Conservation (phyloP, 2,113 vertebrate genomes). For the Dolichotis patagonum region DNA sequence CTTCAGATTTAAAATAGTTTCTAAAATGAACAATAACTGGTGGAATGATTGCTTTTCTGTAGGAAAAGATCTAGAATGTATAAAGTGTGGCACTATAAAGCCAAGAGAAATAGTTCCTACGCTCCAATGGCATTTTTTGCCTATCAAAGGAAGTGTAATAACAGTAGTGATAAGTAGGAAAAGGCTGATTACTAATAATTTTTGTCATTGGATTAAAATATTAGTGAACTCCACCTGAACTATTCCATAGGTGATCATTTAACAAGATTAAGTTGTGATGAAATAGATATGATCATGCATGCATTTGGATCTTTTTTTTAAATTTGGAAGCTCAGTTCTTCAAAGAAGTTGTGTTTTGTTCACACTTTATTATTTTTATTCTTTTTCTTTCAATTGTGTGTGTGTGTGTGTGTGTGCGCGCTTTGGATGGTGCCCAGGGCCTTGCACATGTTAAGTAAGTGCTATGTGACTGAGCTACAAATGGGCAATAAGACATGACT, state of each 20-base stretch:
- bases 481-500: neutral
- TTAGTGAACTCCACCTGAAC: neutral
- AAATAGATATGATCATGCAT: neutral
- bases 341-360: neutral
- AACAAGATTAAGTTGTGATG: neutral
- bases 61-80: neutral
- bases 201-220: neutral
- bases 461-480: neutral
- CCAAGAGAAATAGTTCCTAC: neutral
- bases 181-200: neutral
- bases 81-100: neutral
- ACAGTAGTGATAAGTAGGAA: neutral
- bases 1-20: neutral
- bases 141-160: neutral
- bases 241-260: neutral
- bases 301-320: neutral
- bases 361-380: neutral
- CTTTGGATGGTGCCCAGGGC: neutral
- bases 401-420: neutral
- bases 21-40: constrained; percentile 3
- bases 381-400: neutral
- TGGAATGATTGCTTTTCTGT: neutral
- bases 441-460: neutral
- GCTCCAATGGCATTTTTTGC: neutral
- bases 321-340: neutral